Evolutionary conservation across 2,797 vertebrate genomes (phyloP), one percentile per base, ranked within the genome.

Genomic region (Cryptoblepharus egeriae): DNA sequence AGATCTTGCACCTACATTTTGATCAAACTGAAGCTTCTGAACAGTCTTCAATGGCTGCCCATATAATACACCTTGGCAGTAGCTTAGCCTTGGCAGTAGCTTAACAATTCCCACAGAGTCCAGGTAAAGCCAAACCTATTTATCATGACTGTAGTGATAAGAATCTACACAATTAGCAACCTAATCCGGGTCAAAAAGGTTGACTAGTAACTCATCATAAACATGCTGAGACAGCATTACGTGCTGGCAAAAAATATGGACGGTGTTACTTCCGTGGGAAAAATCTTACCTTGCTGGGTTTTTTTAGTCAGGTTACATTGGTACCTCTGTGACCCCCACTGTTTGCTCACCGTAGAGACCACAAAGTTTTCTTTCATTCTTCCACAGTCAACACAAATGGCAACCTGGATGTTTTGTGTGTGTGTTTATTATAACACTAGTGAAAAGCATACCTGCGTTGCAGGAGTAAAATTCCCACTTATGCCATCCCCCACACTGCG

Each of bases 221-320:
- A 86, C 52, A n/a, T 61, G 87, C 69, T 87, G 79, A 83, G 79
- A 28, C 1, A 0, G 69, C 2, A 57, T 0, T 26, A 7, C 0
- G 0, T 39, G 15, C 69, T 61, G 90, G 87, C 85, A 87, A 85
- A 58, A 42, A 90, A 82, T 2, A 65, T 0, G 0, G 82, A 87
- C 61, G 58, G 24, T 30, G 52, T 37, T 68, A 84, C 52, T 75
- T 80, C 55, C 93, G 87, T 95, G 94, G 93, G 95, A 95, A 94
- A 90, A 1, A 60, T 64, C 68, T 91, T 91, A 90, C 90, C 92
- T 94, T 91, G 92, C 81, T 91, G 92, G 85, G 7, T 92, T n/a
- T 42, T 42, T 42, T 42, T 42, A 72, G 72, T 82, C 90, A 77
- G 77, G 83, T 82, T 72, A 60, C 88, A 81, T 74, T 2, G 8